Conservation (phyloP, 2,113 vertebrate species). For the Oceanodroma tethys region DNA sequence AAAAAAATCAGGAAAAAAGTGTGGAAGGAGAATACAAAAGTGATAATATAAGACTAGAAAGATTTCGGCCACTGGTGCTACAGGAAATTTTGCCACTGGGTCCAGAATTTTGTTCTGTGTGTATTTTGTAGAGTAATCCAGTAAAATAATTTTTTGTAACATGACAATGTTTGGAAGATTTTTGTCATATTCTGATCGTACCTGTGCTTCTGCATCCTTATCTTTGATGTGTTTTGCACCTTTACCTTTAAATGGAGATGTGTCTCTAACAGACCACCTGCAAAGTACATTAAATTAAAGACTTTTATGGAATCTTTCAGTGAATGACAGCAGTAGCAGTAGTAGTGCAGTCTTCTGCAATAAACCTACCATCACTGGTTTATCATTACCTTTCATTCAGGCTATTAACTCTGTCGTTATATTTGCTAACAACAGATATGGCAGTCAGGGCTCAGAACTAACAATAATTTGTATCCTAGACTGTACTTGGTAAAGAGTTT, state of each 20-base stretch:
- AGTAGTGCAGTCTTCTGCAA: neutral
- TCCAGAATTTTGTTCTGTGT: neutral
- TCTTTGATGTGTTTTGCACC: neutral
- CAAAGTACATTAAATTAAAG: neutral
- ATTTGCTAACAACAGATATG: neutral
- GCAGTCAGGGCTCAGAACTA: neutral
- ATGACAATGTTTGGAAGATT: neutral
- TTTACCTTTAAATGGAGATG: neutral
- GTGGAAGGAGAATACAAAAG: neutral
- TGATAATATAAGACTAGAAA: neutral
- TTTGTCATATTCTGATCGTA: neutral
- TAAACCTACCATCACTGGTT: neutral
- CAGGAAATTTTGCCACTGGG: neutral
- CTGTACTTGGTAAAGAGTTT: neutral
- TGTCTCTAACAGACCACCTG: neutral
- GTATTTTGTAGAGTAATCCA: neutral
- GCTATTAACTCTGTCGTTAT: neutral
- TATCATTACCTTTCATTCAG: neutral
- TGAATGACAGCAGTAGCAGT: neutral
- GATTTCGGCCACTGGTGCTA: neutral
- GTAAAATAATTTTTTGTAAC: neutral
- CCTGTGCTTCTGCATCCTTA: neutral
- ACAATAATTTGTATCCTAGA: neutral
- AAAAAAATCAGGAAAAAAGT: rapidly evolving
- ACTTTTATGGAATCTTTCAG: neutral